Evolutionary conservation across 2,113 vertebrate species (phyloP).

Genomic region (Colaptes auratus): DNA sequence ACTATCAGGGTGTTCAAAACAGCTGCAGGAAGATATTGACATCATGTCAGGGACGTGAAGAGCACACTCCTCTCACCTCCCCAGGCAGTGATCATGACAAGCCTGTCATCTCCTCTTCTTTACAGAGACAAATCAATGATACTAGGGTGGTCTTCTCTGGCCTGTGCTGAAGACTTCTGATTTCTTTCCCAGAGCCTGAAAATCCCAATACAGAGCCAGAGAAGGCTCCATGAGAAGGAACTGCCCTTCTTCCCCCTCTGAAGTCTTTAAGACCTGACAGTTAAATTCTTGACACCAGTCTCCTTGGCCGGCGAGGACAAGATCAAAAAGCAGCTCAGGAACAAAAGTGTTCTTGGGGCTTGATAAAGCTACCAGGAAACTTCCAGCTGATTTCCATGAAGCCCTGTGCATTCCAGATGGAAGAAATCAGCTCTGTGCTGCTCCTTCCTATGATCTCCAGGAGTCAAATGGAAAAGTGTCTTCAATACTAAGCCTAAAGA

Average conservation of each 20-base stretch:
- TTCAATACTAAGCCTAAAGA: not conserved
- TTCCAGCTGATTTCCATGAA: not conserved
- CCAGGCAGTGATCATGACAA: slow-evolving; percentile 54
- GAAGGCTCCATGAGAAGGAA: not conserved
- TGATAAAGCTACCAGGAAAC: not conserved
- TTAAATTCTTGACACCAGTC: not conserved
- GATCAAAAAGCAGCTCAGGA: not conserved
- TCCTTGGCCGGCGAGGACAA: not conserved
- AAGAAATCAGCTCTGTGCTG: not conserved
- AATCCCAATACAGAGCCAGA: not conserved
- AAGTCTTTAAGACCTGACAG: not conserved
- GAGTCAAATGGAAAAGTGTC: not conserved
- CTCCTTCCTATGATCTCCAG: not conserved
- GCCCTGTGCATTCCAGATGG: not conserved
- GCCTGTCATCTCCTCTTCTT: slow-evolving; percentile 55
- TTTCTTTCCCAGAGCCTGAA: slow-evolving; percentile 48
- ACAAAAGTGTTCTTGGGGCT: accelerated
- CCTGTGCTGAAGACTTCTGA: slow-evolving; percentile 35
- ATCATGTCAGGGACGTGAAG: slow-evolving; percentile 52
- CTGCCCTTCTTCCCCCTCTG: not conserved
- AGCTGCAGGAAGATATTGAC: slow-evolving; percentile 52
- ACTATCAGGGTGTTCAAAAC: not conserved
- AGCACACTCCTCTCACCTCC: slow-evolving; percentile 64
- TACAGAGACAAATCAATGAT: slow-evolving; percentile 66
- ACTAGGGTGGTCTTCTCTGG: slow-evolving; percentile 36